Evolutionary conservation across 1,140 invertebrate species (phyloP).

Genomic region (Lepidotrigona ventralis): DNA sequence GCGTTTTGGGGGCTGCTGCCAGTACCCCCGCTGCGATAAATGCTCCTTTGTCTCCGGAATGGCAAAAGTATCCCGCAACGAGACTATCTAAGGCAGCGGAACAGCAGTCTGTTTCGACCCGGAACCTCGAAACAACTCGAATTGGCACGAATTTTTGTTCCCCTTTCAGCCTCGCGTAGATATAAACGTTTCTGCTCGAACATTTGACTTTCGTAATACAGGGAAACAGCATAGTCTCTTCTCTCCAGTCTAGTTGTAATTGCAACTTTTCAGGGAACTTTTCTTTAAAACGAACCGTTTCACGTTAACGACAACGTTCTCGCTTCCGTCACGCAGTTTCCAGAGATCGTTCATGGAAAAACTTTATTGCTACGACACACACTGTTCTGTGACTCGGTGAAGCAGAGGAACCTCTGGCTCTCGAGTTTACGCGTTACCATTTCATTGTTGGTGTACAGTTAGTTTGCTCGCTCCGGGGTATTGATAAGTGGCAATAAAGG

Average conservation of each 20-base stretch:
- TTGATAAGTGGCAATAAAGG: constrained; percentile 5
- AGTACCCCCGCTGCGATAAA: constrained; percentile 44
- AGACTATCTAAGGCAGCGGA: too few species aligned
- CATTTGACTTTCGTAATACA: not conserved
- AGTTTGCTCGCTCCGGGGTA: not conserved
- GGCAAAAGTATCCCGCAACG: constrained; percentile 1
- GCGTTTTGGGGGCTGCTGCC: constrained; percentile 10
- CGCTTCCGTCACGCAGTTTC: not conserved
- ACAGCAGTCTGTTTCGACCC: not conserved
- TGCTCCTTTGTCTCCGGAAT: constrained; percentile 49
- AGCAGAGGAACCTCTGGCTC: not conserved
- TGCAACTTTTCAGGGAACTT: not conserved
- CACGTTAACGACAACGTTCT: not conserved
- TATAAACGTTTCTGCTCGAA: not conserved
- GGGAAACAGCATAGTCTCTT: not conserved
- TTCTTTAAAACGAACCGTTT: not conserved
- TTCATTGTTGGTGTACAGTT: constrained; percentile 3
- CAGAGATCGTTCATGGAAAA: not conserved
- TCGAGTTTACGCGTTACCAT: not conserved
- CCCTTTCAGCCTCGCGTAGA: not conserved
- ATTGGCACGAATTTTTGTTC: not conserved
- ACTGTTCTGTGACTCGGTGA: not conserved
- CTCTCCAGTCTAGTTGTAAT: not conserved
- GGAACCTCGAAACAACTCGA: not conserved
- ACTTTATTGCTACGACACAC: not conserved